phyloP scores from a whole-genome alignment of 1,140 invertebrate species.

The Thaumatotibia leucotreta region DNA sequence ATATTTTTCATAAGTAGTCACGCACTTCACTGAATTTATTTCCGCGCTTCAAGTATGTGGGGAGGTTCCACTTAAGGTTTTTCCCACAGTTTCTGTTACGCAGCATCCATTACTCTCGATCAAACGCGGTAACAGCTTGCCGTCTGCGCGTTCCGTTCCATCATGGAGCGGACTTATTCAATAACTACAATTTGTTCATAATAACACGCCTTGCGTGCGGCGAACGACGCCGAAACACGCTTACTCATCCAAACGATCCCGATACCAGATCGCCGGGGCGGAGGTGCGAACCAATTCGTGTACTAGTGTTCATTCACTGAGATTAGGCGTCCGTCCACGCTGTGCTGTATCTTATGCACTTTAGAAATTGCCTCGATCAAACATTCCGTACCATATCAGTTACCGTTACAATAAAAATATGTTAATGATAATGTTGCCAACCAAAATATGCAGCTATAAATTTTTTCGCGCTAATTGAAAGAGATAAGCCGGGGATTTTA shows the following conservation, averaged over 20 bases:
- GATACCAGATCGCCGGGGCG: conserved; percentile 18
- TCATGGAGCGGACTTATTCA: conserved; percentile 30
- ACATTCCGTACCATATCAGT: not conserved
- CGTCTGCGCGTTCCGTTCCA: conserved; percentile 29
- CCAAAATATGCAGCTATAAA: not conserved
- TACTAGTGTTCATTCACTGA: conserved; percentile 20
- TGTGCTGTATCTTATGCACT: not conserved
- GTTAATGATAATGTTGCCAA: not conserved
- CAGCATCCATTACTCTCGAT: conserved; percentile 30
- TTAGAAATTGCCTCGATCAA: not conserved
- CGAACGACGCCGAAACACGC: conserved; percentile 31
- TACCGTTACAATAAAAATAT: not conserved
- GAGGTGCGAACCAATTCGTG: conserved; percentile 37
- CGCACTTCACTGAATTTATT: conserved; percentile 24
- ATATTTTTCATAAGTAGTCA: conserved; percentile 17
- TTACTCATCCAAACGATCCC: conserved; percentile 30
- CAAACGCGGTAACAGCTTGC: conserved; percentile 31
- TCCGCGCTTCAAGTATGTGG: conserved; percentile 19
- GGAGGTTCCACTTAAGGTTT: conserved; percentile 24
- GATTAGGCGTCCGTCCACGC: not conserved
- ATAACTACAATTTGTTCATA: conserved; percentile 33
- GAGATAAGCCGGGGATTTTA: not conserved
- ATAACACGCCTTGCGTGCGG: conserved; percentile 28
- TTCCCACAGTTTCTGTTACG: conserved; percentile 35
- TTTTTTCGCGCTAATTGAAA: not conserved